Base-by-base conservation (phyloP, 2,888 invertebrate genomes). In the Pyrocoelia pectoralis region DNA sequence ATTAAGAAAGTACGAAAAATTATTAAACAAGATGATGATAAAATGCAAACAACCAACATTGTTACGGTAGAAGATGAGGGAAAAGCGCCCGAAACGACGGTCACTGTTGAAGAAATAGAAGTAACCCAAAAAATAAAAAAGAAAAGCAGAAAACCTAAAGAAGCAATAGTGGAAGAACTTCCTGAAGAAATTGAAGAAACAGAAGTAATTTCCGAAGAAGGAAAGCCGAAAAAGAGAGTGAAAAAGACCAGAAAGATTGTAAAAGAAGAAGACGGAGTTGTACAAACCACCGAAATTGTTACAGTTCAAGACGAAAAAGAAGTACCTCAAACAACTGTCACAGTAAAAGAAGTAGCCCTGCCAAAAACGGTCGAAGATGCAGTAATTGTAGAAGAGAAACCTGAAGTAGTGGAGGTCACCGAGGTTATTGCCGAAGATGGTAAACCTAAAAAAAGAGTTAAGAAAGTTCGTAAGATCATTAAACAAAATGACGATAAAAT, bases 11-110 rank as follows among this genome's bases (percentile, higher is more conserved):
- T 79, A 53, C 77, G 82, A 19, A 73, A 79, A 0, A 78, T 83
- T 38, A 83, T 77, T 59, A 83, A 82, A 69, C 79, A 78, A 0
- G 81, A 70, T 66, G 82, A 79, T 52, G 71, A 76, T 43, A 80
- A 77, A 69, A 18, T 46, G 10, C 17, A 78, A 67, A 73, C 68
- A n/a, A 78, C 78, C 1, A 76, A 77, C 71, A 77, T 78, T 48
- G 72, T 72, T 1, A 67, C 68, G 68, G 24, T 68, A 4, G 71
- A 74, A 65, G 72, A 74, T 66, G 71, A 68, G 8, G 67, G 70
- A 41, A 80, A 79, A 70, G 77, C 83, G 74, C 81, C 84, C 41
- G 68, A 83, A 61, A 80, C 80, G 65, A 81, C 82, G 66, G 77
- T 84, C 1, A 46, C 46, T 9, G 46, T 46, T 1, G 46, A 46